phyloP scores from a whole-genome alignment of 2,888 invertebrate genomes.

The Cerastis leucographa region DNA sequence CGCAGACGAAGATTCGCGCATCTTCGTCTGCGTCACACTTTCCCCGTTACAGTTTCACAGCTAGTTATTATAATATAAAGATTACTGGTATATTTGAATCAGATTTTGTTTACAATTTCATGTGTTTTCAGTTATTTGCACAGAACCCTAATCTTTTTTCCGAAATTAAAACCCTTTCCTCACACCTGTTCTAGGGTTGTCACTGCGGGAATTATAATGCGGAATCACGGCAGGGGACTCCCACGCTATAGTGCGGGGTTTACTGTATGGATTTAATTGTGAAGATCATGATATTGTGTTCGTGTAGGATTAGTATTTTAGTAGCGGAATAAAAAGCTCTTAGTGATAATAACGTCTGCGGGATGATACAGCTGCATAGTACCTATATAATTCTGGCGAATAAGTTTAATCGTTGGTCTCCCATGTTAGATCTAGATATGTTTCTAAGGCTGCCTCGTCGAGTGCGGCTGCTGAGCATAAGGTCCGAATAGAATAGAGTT shows the following conservation, averaged over 20 bases:
- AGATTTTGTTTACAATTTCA: too few relatives aligned
- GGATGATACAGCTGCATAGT: background rate
- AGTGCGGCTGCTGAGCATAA: too few relatives aligned
- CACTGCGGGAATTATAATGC: conserved; percentile 47
- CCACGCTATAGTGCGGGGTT: background rate
- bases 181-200: conserved; percentile 66
- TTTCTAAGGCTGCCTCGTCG: too few relatives aligned
- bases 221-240: conserved; percentile 36
- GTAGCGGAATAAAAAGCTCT: background rate
- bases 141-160: too few relatives aligned
- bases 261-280: conserved; percentile 2
- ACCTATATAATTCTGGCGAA: background rate
- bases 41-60: too few relatives aligned
- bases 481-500: too few relatives aligned
- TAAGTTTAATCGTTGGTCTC: background rate
- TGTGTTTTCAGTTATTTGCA: too few relatives aligned
- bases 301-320: conserved; percentile 11
- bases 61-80: too few relatives aligned
- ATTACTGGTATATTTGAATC: too few relatives aligned
- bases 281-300: conserved; percentile 28
- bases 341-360: background rate
- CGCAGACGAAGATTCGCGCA: too few relatives aligned
- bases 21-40: too few relatives aligned
- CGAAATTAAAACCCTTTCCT: conserved; percentile 32
- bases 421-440: too few relatives aligned